These are phyloP conservation scores for Drosophila burlai DNA, from an alignment of 1,140 invertebrate species.

Conservation along the genomic window DNA sequence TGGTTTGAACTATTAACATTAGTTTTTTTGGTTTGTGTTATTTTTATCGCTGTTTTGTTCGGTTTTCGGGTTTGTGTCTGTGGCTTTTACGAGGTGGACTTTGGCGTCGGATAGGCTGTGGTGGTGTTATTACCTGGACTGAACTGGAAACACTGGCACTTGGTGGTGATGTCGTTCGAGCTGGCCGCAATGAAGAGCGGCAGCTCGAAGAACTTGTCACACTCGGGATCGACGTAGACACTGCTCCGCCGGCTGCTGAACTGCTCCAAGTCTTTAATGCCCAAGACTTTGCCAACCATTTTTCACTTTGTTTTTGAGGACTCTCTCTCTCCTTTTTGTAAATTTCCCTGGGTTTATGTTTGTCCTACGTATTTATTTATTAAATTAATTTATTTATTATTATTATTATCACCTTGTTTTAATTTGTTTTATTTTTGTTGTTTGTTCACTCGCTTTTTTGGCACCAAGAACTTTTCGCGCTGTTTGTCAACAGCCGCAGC, in stretches of 20 bases:
- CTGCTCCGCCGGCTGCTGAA: conserved; percentile 83
- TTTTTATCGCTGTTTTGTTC: conserved; percentile 9
- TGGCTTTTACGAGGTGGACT: conserved; percentile 20
- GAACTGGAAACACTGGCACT: conserved; percentile 82
- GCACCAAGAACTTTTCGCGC: conserved; percentile 51
- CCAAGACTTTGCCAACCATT: conserved; percentile 85
- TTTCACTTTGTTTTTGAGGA: conserved; percentile 23
- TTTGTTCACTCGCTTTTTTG: conserved; percentile 48
- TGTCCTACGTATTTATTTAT: conserved; percentile 13
- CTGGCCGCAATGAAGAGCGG: conserved; percentile 81
- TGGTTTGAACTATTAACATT: conserved; percentile 9
- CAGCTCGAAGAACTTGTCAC: conserved; percentile 84
- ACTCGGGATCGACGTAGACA: conserved; percentile 85
- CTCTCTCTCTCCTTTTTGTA: conserved; percentile 9
- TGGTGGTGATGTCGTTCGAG: conserved; percentile 83
- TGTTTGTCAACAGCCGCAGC: conserved; percentile 59
- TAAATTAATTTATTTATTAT: conserved; percentile 9
- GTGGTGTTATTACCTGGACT: conserved; percentile 80
- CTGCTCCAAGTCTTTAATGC: conserved; percentile 80
- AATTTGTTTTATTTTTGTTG: conserved; percentile 41
- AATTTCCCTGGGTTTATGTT: not conserved
- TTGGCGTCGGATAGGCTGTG: conserved; percentile 10
- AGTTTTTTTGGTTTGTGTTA: not conserved
- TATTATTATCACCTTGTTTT: conserved; percentile 26
- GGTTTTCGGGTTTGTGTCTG: not conserved